phyloP scores from a whole-genome alignment of 2,797 vertebrate genomes.

The Agapornis canus region DNA sequence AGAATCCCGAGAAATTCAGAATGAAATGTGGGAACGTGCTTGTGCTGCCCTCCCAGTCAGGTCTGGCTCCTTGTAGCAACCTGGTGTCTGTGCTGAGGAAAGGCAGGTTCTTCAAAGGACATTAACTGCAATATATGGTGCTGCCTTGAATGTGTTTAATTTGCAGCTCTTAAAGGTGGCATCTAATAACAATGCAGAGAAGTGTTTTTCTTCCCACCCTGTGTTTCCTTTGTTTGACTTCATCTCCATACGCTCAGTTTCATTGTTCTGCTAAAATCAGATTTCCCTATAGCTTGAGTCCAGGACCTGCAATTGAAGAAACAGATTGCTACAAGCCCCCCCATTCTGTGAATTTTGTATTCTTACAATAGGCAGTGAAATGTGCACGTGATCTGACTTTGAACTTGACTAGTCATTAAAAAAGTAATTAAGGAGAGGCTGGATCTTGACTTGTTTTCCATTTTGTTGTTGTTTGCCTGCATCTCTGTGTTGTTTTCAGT shows the following conservation, averaged over 20 bases:
- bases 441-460: not conserved
- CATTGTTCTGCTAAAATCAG: slow-evolving; percentile 35
- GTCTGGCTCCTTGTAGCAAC: not conserved
- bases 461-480: not conserved
- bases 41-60: not conserved
- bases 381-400: not conserved
- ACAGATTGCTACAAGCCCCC: not conserved
- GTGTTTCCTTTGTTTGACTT: slow-evolving; percentile 51
- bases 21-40: not conserved
- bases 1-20: not conserved
- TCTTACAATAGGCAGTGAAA: not conserved
- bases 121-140: not conserved
- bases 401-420: not conserved
- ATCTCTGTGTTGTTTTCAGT: not conserved
- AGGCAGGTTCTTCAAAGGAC: not conserved
- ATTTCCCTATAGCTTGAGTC: not conserved
- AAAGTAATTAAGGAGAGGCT: not conserved
- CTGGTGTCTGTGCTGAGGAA: not conserved
- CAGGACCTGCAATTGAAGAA: not conserved
- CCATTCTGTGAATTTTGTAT: not conserved
- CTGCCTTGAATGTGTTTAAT: slow-evolving; percentile 31
- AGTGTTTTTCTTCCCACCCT: not conserved
- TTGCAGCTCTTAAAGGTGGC: slow-evolving; percentile 1
- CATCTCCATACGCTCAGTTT: not conserved
- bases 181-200: slow-evolving; percentile 6